Conservation (phyloP, 2,888 invertebrate genomes). For the Pristionchus arcanus region DNA sequence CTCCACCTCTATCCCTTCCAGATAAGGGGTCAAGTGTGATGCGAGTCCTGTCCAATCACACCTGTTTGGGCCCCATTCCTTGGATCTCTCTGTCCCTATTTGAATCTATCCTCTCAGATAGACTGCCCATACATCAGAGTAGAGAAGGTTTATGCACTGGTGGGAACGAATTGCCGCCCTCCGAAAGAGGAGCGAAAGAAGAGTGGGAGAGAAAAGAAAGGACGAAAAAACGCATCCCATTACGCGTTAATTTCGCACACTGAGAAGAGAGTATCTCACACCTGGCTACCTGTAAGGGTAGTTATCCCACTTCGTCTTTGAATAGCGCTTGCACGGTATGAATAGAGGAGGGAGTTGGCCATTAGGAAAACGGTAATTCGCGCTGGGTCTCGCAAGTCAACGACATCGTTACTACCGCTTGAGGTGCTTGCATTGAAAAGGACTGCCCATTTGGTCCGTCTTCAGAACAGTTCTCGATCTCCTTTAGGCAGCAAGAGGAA, state of each 20-base stretch:
- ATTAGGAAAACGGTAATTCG: not conserved
- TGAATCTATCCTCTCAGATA: not conserved
- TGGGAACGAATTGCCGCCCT: not conserved
- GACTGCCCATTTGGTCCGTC: not conserved
- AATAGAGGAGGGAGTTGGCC: not conserved
- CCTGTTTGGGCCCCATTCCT: conserved; percentile 3
- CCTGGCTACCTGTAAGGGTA: conserved; percentile 26
- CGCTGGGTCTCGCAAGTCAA: not conserved
- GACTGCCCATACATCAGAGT: not conserved
- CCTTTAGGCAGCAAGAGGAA: not conserved
- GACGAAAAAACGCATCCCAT: not conserved
- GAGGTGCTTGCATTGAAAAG: not conserved
- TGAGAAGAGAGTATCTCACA: not conserved
- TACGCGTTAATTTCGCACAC: conserved; percentile 13
- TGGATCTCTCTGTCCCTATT: not conserved
- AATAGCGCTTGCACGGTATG: not conserved
- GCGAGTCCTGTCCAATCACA: conserved; percentile 34
- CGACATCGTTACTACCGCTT: no score
- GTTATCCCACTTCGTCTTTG: conserved; percentile 24
- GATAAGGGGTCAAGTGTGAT: conserved; percentile 36
- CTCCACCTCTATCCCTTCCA: not conserved
- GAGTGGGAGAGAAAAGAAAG: not conserved
- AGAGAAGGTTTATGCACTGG: conserved; percentile 30
- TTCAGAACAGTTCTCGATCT: not conserved
- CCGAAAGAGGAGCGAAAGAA: not conserved